Evolutionary conservation across 2,113 vertebrate genomes (phyloP).

Genomic region (Puma concolor): DNA sequence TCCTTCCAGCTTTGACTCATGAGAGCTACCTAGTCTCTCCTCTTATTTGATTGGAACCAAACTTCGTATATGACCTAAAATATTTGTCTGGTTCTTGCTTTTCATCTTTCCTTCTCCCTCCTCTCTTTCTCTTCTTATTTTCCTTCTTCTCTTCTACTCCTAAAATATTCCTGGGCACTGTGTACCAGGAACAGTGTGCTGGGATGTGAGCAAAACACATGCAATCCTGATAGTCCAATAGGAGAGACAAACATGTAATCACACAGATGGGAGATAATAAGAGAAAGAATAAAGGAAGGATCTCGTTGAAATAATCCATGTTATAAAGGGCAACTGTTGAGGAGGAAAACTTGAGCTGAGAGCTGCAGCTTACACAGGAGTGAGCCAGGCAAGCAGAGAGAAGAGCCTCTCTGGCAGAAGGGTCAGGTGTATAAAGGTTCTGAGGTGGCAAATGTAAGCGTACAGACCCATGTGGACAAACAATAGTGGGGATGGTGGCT

Average conservation of each 20-base stretch:
- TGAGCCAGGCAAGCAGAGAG: neutral
- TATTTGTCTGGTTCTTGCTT: neutral
- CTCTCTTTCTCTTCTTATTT: neutral
- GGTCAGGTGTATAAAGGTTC: neutral
- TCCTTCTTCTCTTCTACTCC: neutral
- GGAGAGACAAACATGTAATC: rapidly evolving
- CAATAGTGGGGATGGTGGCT: rapidly evolving
- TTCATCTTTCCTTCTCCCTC: neutral
- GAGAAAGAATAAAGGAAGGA: neutral
- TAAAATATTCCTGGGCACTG: neutral
- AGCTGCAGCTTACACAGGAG: rapidly evolving
- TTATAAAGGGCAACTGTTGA: neutral
- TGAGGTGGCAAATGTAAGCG: rapidly evolving
- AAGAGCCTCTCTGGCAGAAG: rapidly evolving
- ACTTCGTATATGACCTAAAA: neutral
- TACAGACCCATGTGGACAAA: neutral
- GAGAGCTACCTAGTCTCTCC: too few relatives aligned
- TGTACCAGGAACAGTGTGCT: neutral
- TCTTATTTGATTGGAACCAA: neutral
- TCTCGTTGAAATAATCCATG: neutral
- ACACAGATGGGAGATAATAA: neutral
- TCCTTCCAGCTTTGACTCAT: too few relatives aligned
- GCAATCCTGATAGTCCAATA: neutral
- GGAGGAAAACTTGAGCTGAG: neutral
- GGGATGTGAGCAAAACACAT: rapidly evolving